These are phyloP conservation scores for Progne subis DNA, from an alignment of 2,113 vertebrate species.

Conservation along the genomic window DNA sequence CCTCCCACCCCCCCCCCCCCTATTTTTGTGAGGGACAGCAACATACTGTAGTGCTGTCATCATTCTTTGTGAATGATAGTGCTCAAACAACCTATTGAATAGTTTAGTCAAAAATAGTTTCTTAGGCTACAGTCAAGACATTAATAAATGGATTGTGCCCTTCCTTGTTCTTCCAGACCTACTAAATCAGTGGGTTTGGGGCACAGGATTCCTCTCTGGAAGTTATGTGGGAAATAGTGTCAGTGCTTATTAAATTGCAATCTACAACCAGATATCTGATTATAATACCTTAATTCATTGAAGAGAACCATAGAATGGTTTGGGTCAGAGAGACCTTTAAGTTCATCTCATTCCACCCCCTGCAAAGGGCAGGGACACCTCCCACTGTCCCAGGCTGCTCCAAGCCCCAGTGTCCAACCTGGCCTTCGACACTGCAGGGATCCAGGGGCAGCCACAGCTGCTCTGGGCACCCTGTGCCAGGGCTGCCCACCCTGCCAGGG, in stretches of 20 bases:
- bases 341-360: accelerated
- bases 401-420: accelerated
- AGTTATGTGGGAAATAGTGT: background rate
- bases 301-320: background rate
- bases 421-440: background rate
- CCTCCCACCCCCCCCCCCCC: too few species aligned
- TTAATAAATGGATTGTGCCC: background rate
- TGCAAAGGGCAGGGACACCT: background rate
- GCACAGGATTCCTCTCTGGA: background rate
- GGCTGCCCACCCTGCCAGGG: background rate
- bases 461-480: background rate
- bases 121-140: background rate
- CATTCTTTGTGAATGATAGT: background rate
- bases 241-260: background rate
- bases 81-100: background rate
- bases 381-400: background rate
- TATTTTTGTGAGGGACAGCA: background rate
- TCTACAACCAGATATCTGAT: background rate
- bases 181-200: background rate
- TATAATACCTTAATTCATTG: background rate
- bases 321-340: background rate
- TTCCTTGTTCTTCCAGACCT: background rate
- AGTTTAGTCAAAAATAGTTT: background rate
- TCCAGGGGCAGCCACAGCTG: background rate
- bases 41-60: background rate